Evolutionary conservation across 92 coral and sea anemone genomes (phyloP).

Genomic region (Phenganax stokvisi): DNA sequence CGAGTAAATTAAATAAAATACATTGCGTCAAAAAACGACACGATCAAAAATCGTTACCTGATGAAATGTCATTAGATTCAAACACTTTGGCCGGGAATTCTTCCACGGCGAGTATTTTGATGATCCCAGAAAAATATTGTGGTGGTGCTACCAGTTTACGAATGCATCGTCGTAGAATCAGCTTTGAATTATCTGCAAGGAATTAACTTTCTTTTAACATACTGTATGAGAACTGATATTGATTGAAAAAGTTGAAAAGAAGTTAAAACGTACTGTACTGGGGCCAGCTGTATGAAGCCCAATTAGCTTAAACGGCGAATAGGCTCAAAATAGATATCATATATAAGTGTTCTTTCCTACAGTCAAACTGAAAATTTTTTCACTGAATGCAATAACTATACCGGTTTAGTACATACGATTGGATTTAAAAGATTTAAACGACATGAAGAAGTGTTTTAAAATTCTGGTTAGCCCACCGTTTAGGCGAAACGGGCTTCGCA

Average conservation of each 20-base stretch:
- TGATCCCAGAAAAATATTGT: constrained; percentile 16
- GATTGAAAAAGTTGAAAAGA: too few relatives aligned
- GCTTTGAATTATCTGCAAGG: neutral
- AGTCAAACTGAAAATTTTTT: neutral
- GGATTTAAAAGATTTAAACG: too few relatives aligned
- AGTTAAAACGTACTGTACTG: too few relatives aligned
- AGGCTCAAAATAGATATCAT: neutral
- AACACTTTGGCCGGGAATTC: constrained; percentile 14
- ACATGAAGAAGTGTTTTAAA: too few relatives aligned
- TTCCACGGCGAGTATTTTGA: constrained; percentile 12
- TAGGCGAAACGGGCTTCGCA: too few relatives aligned
- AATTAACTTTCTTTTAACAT: neutral
- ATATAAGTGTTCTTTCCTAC: neutral
- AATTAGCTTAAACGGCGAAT: too few relatives aligned
- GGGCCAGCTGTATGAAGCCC: too few relatives aligned
- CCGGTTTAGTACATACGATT: too few relatives aligned
- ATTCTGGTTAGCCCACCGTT: too few relatives aligned
- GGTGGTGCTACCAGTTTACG: constrained; percentile 24
- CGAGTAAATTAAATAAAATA: neutral
- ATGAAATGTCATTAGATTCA: neutral
- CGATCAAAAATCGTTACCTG: neutral
- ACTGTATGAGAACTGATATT: too few relatives aligned
- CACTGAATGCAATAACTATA: too few relatives aligned
- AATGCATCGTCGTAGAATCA: constrained; percentile 9
- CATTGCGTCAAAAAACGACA: neutral